phyloP scores from a whole-genome alignment of 2,797 vertebrate genomes.

The Anguilla pacifica region DNA sequence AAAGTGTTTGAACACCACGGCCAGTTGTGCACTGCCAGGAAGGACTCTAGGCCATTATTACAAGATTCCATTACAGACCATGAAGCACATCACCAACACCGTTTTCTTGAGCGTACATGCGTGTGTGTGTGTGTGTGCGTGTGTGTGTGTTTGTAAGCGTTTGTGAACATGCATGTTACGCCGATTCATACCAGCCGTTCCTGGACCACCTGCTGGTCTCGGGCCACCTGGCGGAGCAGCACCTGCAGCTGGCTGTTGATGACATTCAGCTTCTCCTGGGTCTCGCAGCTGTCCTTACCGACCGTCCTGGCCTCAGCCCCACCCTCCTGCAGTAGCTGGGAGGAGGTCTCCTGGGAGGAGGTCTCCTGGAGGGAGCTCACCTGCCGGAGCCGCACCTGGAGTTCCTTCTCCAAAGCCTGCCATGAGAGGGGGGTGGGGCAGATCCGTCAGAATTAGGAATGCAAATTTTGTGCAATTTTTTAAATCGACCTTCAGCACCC shows the following conservation, averaged over 20 bases:
- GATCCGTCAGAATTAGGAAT: background rate
- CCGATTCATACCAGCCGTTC: constrained; percentile 74
- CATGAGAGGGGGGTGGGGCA: constrained; percentile 14
- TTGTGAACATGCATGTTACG: background rate
- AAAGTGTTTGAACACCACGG: background rate
- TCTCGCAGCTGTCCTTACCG: constrained; percentile 73
- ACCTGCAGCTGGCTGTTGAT: constrained; percentile 78
- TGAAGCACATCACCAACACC: background rate
- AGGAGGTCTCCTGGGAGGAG: constrained; percentile 79
- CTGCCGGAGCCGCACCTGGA: constrained; percentile 68
- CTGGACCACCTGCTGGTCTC: constrained; percentile 71
- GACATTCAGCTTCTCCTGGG: constrained; percentile 84
- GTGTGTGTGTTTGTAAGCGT: background rate
- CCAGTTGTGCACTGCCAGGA: background rate
- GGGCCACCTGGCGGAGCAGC: constrained; percentile 76
- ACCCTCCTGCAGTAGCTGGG: constrained; percentile 75
- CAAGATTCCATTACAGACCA: background rate
- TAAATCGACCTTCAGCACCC: too few relatives aligned
- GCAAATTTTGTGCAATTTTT: too few relatives aligned
- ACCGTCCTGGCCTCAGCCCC: background rate
- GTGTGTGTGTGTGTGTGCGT: background rate
- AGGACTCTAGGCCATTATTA: background rate
- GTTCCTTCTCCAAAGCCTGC: constrained; percentile 82
- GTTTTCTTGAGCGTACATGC: background rate
- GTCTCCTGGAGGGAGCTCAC: constrained; percentile 76